Evolutionary conservation across 2,888 invertebrate genomes (phyloP), one percentile per base, ranked within the genome.

Genomic region (Choristoneura rosaceana): DNA sequence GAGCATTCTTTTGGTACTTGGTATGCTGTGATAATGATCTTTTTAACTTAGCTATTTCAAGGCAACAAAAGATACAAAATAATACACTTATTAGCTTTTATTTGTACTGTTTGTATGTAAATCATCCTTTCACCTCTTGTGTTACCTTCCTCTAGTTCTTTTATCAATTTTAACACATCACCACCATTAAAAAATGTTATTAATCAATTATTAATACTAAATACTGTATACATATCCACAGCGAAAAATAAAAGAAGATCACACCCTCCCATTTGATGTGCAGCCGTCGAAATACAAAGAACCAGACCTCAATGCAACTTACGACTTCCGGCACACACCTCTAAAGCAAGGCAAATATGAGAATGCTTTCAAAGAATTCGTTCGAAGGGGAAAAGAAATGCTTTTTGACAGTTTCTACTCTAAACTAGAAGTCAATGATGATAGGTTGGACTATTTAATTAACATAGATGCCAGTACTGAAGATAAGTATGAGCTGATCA

Each of bases 391-490:
- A 10, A 93, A 91, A 74, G 93, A 94, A 60, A 81, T 82, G 69
- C 74, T 93, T 0, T 93, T 93, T 64, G 93, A 94, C 52, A 77
- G 89, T 41, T 90, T 87, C 69, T 88, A 85, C 52, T 76, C 76
- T 2, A 74, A 79, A 10, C 74, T 92, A 12, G 79, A 85, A 76
- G 75, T 74, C 2, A 85, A 90, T 64, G 79, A 77, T 12, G 87
- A 91, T 33, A 77, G 78, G 4, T 76, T 92, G 43, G 84, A 91
- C 47, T 92, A 90, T 70, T 76, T 94, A 7, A 75, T 84, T 25
- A 90, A 90, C 73, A 82, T 90, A 2, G 82, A 92, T 75, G 90
- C 90, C 0, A 91, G 91, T 70, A 92, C 92, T 0, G 93, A 93
- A 55, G 92, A 92, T 74, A 93, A 93, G 69, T 87, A 92, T 78